These are phyloP conservation scores for Ambastaia sidthimunki DNA, from an alignment of 2,797 vertebrate genomes.

Conservation along the genomic window DNA sequence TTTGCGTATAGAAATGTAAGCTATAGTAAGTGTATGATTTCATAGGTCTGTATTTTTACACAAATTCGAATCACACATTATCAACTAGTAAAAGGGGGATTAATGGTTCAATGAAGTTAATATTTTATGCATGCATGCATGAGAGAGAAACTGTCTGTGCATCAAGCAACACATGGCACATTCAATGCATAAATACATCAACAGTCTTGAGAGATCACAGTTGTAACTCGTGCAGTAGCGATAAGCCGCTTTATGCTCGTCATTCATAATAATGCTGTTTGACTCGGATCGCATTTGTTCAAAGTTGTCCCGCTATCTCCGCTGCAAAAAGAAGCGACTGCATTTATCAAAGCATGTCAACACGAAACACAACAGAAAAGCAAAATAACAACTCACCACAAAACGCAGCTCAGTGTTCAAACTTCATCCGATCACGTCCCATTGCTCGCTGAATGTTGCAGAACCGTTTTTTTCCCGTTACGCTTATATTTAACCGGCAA, in stretches of 20 bases:
- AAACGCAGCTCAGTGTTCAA: slow-evolving; percentile 66
- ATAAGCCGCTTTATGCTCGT: slow-evolving; percentile 24
- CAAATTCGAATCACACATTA: no score
- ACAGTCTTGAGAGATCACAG: slow-evolving; percentile 37
- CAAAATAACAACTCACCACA: slow-evolving; percentile 72
- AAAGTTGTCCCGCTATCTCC: slow-evolving; percentile 22
- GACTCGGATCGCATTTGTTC: neutral
- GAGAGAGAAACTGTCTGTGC: neutral
- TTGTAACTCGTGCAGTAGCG: slow-evolving; percentile 27
- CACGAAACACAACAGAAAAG: neutral
- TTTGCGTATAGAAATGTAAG: slow-evolving; percentile 24
- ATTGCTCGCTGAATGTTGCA: slow-evolving; percentile 64
- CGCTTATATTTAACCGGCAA: neutral
- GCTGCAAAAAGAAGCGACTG: neutral
- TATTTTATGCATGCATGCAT: slow-evolving; percentile 11
- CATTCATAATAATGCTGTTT: slow-evolving; percentile 47
- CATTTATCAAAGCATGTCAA: neutral
- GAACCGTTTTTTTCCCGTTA: slow-evolving; percentile 36
- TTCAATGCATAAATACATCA: slow-evolving; percentile 25
- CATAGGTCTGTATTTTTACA: no score
- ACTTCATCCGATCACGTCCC: slow-evolving; percentile 72
- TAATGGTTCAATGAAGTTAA: no score
- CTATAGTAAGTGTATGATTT: no score
- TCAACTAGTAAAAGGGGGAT: no score
- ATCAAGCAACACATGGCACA: slow-evolving; percentile 32